Evolutionary conservation across 2,797 vertebrate species (phyloP).

Genomic region (Enteromius radiatus): DNA sequence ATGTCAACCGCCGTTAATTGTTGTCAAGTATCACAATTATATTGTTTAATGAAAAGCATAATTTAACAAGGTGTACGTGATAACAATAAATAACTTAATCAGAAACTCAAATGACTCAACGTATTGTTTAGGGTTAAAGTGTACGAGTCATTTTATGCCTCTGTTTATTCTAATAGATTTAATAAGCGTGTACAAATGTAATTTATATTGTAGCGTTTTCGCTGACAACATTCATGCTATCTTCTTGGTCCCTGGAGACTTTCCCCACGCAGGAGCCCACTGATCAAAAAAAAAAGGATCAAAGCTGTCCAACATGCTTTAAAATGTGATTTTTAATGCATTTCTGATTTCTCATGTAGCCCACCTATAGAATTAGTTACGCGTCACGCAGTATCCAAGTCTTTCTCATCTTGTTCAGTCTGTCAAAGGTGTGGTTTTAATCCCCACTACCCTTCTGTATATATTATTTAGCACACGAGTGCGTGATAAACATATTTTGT

Average conservation of each 20-base stretch:
- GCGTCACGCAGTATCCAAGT: not conserved
- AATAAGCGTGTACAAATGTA: not conserved
- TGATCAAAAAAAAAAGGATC: not conserved
- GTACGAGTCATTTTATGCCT: not conserved
- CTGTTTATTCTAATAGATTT: not conserved
- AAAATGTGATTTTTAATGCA: not conserved
- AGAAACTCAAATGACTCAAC: not conserved
- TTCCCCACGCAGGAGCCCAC: too few relatives aligned
- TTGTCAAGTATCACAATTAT: not conserved
- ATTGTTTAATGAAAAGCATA: not conserved
- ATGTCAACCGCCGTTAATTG: not conserved
- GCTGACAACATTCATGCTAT: not conserved
- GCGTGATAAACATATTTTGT: slow-evolving; percentile 65
- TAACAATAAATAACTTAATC: not conserved
- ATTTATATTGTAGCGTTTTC: not conserved
- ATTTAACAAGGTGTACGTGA: not conserved
- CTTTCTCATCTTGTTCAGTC: not conserved
- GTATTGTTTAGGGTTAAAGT: not conserved
- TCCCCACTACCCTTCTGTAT: slow-evolving; percentile 25
- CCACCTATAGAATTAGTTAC: not conserved
- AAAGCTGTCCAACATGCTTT: not conserved
- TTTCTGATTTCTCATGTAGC: not conserved
- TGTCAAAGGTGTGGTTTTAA: slow-evolving; percentile 38
- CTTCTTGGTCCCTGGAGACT: not conserved
- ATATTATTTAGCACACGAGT: slow-evolving; percentile 52